phyloP scores from a whole-genome alignment of 2,113 vertebrate species.

The Cavia porcellus region DNA sequence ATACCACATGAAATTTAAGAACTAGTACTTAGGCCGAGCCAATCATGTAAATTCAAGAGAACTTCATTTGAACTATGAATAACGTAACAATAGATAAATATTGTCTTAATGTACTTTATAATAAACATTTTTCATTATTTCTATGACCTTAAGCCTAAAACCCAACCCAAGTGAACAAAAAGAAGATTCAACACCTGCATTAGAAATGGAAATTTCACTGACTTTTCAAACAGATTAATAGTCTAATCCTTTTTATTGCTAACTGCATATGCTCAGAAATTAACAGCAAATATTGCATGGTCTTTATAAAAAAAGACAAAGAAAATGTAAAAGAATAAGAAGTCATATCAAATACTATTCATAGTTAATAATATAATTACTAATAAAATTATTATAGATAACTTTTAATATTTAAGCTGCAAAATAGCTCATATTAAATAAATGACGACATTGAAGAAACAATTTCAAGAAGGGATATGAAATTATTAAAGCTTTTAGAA shows the following conservation, averaged over 20 bases:
- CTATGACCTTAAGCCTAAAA: neutral
- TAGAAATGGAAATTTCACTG: rapidly evolving
- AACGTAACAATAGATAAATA: neutral
- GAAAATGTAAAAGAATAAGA: neutral
- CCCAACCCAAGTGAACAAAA: neutral
- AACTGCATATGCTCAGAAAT: neutral
- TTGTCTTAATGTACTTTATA: neutral
- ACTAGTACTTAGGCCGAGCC: neutral
- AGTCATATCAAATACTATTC: neutral
- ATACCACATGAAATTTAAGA: slow-evolving; percentile 44
- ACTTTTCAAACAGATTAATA: neutral
- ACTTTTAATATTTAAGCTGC: neutral
- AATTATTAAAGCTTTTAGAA: neutral
- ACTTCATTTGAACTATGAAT: slow-evolving; percentile 7
- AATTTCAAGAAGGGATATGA: neutral
- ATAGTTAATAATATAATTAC: neutral
- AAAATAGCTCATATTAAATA: neutral
- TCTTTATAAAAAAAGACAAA: neutral
- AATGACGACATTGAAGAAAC: neutral
- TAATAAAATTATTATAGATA: neutral
- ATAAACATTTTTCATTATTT: neutral
- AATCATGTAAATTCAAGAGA: slow-evolving; percentile 30
- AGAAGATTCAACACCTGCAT: neutral
- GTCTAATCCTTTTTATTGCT: neutral
- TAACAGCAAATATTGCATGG: neutral